A percentile compares a stretch with the other conserved stretches of the same genome.
These are phyloP conservation scores for Drosophila ananassae DNA, from an alignment of 1,140 invertebrate species.

Conservation along the genomic window DNA sequence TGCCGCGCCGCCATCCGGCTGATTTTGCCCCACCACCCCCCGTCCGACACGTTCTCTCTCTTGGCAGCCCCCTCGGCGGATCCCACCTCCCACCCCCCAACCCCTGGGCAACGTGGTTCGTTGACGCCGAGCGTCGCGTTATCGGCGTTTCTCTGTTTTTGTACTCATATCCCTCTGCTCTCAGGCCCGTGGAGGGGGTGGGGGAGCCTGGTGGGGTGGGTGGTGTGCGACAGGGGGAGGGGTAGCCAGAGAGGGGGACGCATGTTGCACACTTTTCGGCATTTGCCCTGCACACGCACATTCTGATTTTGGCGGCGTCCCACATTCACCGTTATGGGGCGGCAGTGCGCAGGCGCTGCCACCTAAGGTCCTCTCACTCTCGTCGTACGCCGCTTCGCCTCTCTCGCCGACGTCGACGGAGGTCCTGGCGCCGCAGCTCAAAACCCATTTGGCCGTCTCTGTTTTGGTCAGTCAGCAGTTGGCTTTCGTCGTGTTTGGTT, in stretches of 20 bases:
- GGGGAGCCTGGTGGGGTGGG: not conserved
- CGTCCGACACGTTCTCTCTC: not conserved
- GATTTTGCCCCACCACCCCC: constrained; percentile 37
- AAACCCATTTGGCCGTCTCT: constrained; percentile 82
- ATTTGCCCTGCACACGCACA: constrained; percentile 78
- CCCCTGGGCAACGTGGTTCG: constrained; percentile 58
- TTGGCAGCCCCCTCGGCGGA: constrained; percentile 2
- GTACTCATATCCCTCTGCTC: constrained; percentile 79
- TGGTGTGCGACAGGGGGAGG: not conserved
- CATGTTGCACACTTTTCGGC: constrained; percentile 81
- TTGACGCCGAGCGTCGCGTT: constrained; percentile 75
- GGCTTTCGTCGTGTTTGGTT: constrained; percentile 81
- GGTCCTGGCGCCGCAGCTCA: constrained; percentile 52
- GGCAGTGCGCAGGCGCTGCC: constrained; percentile 57
- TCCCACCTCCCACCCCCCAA: constrained; percentile 2
- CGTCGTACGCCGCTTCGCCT: constrained; percentile 20
- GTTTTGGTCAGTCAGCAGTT: constrained; percentile 84
- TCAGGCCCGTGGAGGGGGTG: not conserved
- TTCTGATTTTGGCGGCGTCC: constrained; percentile 79
- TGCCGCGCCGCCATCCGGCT: constrained; percentile 74
- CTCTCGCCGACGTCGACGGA: constrained; percentile 54
- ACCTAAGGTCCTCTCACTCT: constrained; percentile 49
- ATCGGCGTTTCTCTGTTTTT: constrained; percentile 83
- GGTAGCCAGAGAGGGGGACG: constrained; percentile 8
- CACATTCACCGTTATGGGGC: constrained; percentile 53